Evolutionary conservation across 2,113 vertebrate genomes (phyloP).

Genomic region (Bagarius yarrelli): DNA sequence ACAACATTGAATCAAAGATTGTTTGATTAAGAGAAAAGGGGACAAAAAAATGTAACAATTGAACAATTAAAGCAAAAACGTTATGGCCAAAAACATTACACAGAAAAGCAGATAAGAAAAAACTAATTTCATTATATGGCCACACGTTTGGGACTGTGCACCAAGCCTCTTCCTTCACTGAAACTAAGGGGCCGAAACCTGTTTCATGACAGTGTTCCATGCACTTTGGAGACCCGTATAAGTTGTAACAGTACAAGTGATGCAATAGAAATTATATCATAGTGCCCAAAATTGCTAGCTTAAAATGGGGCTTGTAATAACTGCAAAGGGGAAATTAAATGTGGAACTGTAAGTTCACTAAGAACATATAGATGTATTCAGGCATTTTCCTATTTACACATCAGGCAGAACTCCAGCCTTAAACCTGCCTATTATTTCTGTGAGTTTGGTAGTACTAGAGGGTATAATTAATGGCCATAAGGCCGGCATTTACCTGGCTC

Average conservation of each 20-base stretch:
- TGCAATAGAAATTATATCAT: too few relatives aligned
- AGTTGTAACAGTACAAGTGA: too few relatives aligned
- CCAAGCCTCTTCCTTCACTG: neutral
- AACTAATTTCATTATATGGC: neutral
- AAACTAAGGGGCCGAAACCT: neutral
- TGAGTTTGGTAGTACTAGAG: neutral
- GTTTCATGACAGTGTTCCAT: neutral
- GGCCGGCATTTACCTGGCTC: slow-evolving; percentile 78
- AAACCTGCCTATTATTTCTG: neutral
- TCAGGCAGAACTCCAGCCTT: neutral
- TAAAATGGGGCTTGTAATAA: too few relatives aligned
- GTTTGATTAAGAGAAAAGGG: neutral
- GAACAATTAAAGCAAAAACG: neutral
- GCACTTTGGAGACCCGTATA: too few relatives aligned
- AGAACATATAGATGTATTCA: too few relatives aligned
- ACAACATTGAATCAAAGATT: neutral
- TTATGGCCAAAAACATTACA: neutral
- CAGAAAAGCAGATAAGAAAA: neutral
- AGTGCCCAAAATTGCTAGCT: too few relatives aligned
- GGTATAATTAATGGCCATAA: neutral
- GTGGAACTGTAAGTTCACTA: too few relatives aligned
- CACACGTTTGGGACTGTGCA: neutral
- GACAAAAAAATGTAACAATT: neutral
- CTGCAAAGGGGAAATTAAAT: too few relatives aligned
- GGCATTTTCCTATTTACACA: neutral